Conservation (phyloP, 2,888 invertebrate genomes). For the Scrobipalpa costella region DNA sequence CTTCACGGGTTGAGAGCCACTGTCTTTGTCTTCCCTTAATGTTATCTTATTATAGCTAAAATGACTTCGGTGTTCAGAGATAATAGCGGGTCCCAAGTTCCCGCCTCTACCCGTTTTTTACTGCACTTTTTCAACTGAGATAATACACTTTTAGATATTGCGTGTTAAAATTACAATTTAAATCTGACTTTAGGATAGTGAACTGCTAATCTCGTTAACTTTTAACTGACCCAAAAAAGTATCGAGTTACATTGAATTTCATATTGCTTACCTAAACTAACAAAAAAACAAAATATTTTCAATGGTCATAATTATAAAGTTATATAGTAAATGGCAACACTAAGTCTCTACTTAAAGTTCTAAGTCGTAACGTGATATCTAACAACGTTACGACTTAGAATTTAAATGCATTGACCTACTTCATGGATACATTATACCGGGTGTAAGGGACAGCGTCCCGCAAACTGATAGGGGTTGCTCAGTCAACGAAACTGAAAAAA, state of each 20-base stretch:
- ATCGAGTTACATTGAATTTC: background rate
- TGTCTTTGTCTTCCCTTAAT: slow-evolving; percentile 66
- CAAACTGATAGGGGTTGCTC: no score
- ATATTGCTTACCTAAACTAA: no score
- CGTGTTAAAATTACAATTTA: slow-evolving; percentile 64
- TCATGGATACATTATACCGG: no score
- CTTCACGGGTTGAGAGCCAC: slow-evolving; percentile 52
- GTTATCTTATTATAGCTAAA: slow-evolving; percentile 82
- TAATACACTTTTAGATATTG: slow-evolving; percentile 72
- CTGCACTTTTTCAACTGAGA: slow-evolving; percentile 58
- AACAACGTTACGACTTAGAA: no score
- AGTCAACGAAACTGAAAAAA: no score
- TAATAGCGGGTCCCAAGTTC: slow-evolving; percentile 72
- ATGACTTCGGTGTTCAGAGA: slow-evolving; percentile 80
- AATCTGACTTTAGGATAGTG: slow-evolving; percentile 48
- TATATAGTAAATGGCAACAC: no score
- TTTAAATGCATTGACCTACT: no score
- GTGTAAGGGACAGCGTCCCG: no score
- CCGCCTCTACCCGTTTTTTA: slow-evolving; percentile 63
- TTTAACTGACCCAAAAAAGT: slow-evolving; percentile 35
- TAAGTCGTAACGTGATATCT: no score
- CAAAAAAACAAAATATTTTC: no score
- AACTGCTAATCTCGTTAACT: slow-evolving; percentile 40
- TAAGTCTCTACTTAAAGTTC: no score
- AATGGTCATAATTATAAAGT: no score